phyloP scores from a whole-genome alignment of 2,888 invertebrate species.

The Cephus rjabovi region DNA sequence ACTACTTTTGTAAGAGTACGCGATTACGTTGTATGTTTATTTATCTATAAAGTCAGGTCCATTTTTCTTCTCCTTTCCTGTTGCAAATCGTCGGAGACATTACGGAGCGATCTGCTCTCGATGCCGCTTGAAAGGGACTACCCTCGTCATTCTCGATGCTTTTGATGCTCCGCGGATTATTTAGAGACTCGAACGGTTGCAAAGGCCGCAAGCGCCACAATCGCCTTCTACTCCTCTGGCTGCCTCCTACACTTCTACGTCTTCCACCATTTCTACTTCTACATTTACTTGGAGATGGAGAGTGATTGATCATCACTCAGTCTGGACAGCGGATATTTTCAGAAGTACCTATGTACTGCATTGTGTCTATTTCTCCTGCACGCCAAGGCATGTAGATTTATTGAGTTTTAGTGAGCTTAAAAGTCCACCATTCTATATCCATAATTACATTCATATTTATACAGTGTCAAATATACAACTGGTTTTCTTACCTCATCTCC shows the following conservation, averaged over 20 bases:
- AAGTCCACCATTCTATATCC: no score
- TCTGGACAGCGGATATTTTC: constrained; percentile 34
- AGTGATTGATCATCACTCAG: constrained; percentile 54
- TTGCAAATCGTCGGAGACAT: background rate
- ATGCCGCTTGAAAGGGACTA: constrained; percentile 5
- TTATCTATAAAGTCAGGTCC: no score
- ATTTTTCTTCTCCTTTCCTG: no score
- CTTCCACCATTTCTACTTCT: background rate
- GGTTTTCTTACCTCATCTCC: constrained; percentile 40
- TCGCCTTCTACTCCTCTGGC: no score
- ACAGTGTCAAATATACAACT: no score
- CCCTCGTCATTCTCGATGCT: constrained; percentile 17
- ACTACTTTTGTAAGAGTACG: background rate
- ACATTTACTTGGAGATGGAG: constrained; percentile 8
- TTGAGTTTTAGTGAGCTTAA: no score
- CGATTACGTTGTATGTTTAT: background rate
- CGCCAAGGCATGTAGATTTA: no score
- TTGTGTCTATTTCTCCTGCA: no score
- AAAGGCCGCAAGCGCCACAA: background rate
- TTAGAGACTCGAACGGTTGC: constrained; percentile 28
- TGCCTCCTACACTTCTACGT: constrained; percentile 29
- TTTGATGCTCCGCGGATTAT: constrained; percentile 22
- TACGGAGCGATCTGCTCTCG: background rate
- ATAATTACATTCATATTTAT: no score
- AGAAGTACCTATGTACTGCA: constrained; percentile 12